phyloP scores from a whole-genome alignment of 2,113 vertebrate genomes.

The Sula dactylatra region DNA sequence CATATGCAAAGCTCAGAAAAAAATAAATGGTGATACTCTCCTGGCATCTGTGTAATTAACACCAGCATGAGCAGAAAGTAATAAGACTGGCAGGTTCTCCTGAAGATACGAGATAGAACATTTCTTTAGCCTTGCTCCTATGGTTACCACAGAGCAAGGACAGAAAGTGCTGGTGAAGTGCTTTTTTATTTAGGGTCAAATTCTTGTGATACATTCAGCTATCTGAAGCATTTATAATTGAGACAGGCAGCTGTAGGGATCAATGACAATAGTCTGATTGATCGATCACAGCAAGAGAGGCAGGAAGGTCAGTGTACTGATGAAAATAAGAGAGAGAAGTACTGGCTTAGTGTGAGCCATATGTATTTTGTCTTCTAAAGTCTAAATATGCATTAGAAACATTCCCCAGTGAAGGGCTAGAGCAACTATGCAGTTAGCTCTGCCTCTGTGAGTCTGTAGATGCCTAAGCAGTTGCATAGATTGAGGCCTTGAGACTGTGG shows the following conservation, averaged over 20 bases:
- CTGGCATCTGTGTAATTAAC: neutral
- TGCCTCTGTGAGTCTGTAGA: neutral
- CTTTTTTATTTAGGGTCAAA: neutral
- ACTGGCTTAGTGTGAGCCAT: neutral
- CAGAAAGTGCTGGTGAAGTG: neutral
- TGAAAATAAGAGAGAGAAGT: neutral
- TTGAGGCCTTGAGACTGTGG: neutral
- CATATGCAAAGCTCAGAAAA: neutral
- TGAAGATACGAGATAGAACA: neutral
- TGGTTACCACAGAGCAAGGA: neutral
- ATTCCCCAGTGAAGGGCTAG: neutral
- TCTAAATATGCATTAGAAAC: neutral
- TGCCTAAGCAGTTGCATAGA: neutral
- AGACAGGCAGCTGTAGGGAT: neutral
- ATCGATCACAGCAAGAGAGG: neutral
- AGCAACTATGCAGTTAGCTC: neutral
- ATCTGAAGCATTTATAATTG: neutral
- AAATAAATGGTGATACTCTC: neutral
- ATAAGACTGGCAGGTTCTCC: neutral
- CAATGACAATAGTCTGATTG: neutral
- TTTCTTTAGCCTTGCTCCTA: neutral
- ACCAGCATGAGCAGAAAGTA: neutral
- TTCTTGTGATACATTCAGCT: neutral
- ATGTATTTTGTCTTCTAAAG: neutral
- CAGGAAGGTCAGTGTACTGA: neutral